Evolutionary conservation across 2,113 vertebrate genomes (phyloP), one percentile per base, ranked within the genome.

Genomic region (Dendrocopos noguchii): DNA sequence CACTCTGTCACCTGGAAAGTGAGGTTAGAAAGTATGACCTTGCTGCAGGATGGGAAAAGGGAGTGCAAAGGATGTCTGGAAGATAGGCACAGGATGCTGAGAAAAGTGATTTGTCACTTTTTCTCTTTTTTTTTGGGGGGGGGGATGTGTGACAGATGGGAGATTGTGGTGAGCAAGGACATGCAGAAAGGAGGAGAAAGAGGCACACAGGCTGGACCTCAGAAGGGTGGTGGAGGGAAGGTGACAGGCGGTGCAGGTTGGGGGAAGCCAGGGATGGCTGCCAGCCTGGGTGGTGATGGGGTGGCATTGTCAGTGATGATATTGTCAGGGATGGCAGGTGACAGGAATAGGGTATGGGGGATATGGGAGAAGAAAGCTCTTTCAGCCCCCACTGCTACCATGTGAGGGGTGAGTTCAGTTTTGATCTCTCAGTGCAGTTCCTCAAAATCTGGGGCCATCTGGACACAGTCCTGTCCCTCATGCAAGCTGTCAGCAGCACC

Each of bases 371-470:
- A 67, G 90, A 84, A 88, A 78, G 10, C 0, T 0, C 10, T 77
- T 18, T 85, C 60, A 80, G 68, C 53, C 73, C 57, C 64, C 65
- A 55, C 80, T 1, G 0, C 84, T 73, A 76, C 64, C 5, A 4
- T 3, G 73, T 91, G 84, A 95, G 76, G 82, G 39, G 68, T 75
- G 76, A 93, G 42, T 31, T 91, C 74, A 77, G 82, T 88, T 86
- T 65, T 78, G 79, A 91, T 92, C 73, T 85, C 84, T 80, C 93
- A 75, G 55, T 7, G 82, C 44, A 94, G 80, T 27, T 91, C 93
- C 87, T 96, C 65, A 47, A 90, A 96, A 94, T 92, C 94, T 80
- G 80, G 76, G 96, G 94, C 93, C 95, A 96, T 95, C 95, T 96
- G 96, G 95, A 94, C 89, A 57, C 77, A 70, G 73, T 96, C 90